Conservation (phyloP, 2,113 vertebrate genomes). For the Ceyx cyanopectus region DNA sequence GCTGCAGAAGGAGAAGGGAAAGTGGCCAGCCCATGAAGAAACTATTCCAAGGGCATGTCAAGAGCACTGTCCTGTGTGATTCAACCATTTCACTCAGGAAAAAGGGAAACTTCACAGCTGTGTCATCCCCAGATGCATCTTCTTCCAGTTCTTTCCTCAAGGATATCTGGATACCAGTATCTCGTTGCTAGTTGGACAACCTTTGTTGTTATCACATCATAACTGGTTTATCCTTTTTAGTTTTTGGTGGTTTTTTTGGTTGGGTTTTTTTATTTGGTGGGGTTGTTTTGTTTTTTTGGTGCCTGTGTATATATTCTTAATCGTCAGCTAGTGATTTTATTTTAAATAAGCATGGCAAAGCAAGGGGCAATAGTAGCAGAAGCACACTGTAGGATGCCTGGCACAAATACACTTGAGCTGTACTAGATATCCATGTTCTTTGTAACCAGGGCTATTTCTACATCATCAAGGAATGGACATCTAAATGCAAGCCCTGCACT, state of each 20-base stretch:
- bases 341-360: not conserved
- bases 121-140: not conserved
- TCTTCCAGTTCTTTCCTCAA: not conserved
- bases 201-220: not conserved
- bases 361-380: not conserved
- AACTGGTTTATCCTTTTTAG: not conserved
- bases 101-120: not conserved
- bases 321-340: not conserved
- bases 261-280: too few relatives aligned
- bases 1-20: not conserved
- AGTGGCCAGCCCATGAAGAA: not conserved
- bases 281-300: not conserved
- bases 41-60: not conserved
- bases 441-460: not conserved
- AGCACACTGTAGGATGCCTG: not conserved
- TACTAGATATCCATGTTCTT: not conserved
- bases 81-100: not conserved
- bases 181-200: conserved; percentile 5
- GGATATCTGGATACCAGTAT: not conserved
- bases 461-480: not conserved
- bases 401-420: not conserved
- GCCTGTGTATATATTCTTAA: not conserved
- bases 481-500: not conserved
- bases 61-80: not conserved
- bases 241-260: too few relatives aligned